Base-by-base conservation (phyloP, 1,140 invertebrate genomes). In the Dermatophagoides farinae region DNA sequence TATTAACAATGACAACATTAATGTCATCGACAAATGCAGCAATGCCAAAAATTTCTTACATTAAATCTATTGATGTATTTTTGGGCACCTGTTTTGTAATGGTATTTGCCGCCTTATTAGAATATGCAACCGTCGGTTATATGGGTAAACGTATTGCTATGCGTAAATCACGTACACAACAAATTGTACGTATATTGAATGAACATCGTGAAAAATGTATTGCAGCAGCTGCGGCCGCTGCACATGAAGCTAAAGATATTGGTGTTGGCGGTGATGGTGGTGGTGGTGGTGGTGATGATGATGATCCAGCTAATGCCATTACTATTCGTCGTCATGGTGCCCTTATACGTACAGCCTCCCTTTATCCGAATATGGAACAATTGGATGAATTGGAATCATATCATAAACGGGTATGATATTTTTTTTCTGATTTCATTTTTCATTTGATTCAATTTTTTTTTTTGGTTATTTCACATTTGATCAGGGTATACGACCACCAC, bases 141-240 rank as follows among this genome's bases (percentile, higher is more conserved):
- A 86, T 91, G 84, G 88, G 87, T 64, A 92, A 92, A 77, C 77
- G 88, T 71, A 90, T 93, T 71, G 86, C 90, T 72, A 91, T 92
- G 87, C 78, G 87, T 67, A 91, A 89, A 75, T 87, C 88, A 75
- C 79, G 87, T 64, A 86, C 86, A 72, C 77, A 84, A 69, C 82
- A 83, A 59, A 44, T 63, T 18, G 51, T 40, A 11, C 59, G 58
- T 23, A 22, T 44, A 11, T 14, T 61, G 11, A 43, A 57, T 22
- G 61, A 62, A 51, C 47, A 62, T 37, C 31, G 57, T 1, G 41
- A 50, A 11, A 62, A 58, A 38, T 37, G 37, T 18, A 12, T 62
- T 14, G 55, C 54, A 18, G 54, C 54, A 18, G 12, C 38, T 6
- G 47, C 20, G 1, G 47, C 47, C 1, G 12, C 12, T 14, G 47